Conservation (phyloP, 2,888 invertebrate genomes). For the Apoda limacodes region DNA sequence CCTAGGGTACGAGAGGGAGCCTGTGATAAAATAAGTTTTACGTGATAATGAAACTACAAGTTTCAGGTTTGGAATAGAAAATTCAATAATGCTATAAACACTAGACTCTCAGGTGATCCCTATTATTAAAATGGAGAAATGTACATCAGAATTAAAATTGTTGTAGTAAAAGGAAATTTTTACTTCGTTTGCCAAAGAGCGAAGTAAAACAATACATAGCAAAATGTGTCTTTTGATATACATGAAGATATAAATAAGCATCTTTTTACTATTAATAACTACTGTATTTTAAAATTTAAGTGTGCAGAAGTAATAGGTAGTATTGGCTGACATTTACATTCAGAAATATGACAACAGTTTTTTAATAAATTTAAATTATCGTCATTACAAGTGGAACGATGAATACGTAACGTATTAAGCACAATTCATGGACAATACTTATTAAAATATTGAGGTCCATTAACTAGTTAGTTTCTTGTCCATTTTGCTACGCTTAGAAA, state of each 20-base stretch:
- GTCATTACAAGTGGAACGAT: slow-evolving; percentile 19
- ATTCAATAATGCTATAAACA: too few relatives aligned
- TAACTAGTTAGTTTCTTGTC: slow-evolving; percentile 51
- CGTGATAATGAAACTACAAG: too few relatives aligned
- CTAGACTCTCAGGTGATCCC: too few relatives aligned
- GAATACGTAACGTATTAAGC: slow-evolving; percentile 64
- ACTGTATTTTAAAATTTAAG: too few relatives aligned
- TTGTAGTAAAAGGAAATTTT: background rate
- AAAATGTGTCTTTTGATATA: slow-evolving; percentile 53
- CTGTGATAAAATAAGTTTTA: slow-evolving; percentile 64
- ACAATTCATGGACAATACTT: slow-evolving; percentile 68
- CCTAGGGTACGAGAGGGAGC: slow-evolving; percentile 55
- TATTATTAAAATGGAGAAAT: too few relatives aligned
- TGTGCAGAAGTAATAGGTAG: too few relatives aligned
- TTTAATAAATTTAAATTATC: background rate
- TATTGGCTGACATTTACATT: background rate
- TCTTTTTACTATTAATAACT: slow-evolving; percentile 33
- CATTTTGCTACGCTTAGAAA: slow-evolving; percentile 42
- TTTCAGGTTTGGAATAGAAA: too few relatives aligned
- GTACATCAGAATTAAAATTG: background rate
- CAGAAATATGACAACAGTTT: background rate
- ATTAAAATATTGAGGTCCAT: slow-evolving; percentile 58
- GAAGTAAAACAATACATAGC: slow-evolving; percentile 5
- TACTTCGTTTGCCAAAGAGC: background rate
- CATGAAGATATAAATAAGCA: slow-evolving; percentile 34